Evolutionary conservation across 35 echinoderm and acorn worm species (phyloP), one percentile per base, ranked within the genome.

Genomic region (Diadema setosum): DNA sequence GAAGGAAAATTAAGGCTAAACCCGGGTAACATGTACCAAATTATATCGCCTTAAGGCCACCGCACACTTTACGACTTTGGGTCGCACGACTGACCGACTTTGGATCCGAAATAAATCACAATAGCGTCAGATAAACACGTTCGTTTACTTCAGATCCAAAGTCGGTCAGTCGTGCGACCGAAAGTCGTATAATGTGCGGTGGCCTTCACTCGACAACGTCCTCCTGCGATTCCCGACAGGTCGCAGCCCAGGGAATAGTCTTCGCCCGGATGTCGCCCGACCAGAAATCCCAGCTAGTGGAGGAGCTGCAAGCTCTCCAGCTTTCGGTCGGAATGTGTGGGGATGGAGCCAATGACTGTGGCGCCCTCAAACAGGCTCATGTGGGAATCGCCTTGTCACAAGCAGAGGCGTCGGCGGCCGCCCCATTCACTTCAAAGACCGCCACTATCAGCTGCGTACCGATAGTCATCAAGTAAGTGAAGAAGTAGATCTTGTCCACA

Each of bases 291-390:
- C 82, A 88, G 21, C 70, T 92, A 2, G 90, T 96, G 0, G 90
- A 92, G 35, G 63, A 67, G 41, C 73, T 96, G 3, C 85, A 92
- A 37, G 25, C 88, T 43, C 49, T 75, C n/a, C 26, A 70, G 1
- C 45, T 81, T 4, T 82, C 82, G 6, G 95, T 97, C 14, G 95
- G 87, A 0, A 97, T 97, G 95, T 97, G 95, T 49, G 95, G 95
- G 35, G 95, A 97, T 84, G 95, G 95, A 18, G 95, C 95, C 11
- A 97, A 97, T 65, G 95, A 97, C 52, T 93, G 91, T 37, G 95
- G 95, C 2, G 95, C 95, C 17, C 87, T 97, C 2, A 97, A 97
- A 83, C 90, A 89, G 20, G 95, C 95, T 0, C 95, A 97, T 45
- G 91, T 84, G 5, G 95, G 95, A 1, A 88, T 97, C 26, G 88